Conservation (phyloP, 2,888 invertebrate genomes). For the Synergus gifuensis region DNA sequence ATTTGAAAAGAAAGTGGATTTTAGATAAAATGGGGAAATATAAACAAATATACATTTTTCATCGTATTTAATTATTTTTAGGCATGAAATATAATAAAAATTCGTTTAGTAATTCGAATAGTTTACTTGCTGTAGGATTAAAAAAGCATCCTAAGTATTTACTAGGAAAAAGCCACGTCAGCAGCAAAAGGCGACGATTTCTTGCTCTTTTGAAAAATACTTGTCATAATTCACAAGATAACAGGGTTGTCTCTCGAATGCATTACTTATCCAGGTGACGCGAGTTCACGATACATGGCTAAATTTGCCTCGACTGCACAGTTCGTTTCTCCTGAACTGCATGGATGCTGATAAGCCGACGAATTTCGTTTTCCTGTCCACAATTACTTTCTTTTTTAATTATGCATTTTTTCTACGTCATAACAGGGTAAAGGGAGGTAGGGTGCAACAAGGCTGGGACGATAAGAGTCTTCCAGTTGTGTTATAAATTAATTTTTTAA, state of each 20-base stretch:
- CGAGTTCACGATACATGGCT: slow-evolving; percentile 54
- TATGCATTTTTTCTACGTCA: slow-evolving; percentile 13
- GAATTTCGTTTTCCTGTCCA: slow-evolving; percentile 24
- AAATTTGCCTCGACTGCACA: slow-evolving; percentile 47
- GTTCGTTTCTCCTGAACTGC: slow-evolving; percentile 43
- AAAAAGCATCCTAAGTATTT: neutral
- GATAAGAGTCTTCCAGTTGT: neutral
- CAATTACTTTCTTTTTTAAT: slow-evolving; percentile 26
- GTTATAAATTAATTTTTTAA: slow-evolving; percentile 22
- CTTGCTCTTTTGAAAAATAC: slow-evolving; percentile 65
- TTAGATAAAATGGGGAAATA: neutral
- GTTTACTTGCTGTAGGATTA: neutral
- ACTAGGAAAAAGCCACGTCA: neutral
- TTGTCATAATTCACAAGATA: slow-evolving; percentile 68
- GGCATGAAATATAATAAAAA: no score
- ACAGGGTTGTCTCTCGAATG: slow-evolving; percentile 64
- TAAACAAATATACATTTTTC: neutral
- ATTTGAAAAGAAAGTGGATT: no score
- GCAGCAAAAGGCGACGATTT: slow-evolving; percentile 55
- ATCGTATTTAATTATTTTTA: no score
- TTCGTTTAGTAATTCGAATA: no score
- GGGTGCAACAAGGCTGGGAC: neutral
- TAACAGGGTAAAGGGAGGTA: neutral
- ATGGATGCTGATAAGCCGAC: slow-evolving; percentile 41
- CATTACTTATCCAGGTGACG: slow-evolving; percentile 64